These are phyloP conservation scores for Nemotelus nigrinus DNA, from an alignment of 2,888 invertebrate species.

Conservation along the genomic window DNA sequence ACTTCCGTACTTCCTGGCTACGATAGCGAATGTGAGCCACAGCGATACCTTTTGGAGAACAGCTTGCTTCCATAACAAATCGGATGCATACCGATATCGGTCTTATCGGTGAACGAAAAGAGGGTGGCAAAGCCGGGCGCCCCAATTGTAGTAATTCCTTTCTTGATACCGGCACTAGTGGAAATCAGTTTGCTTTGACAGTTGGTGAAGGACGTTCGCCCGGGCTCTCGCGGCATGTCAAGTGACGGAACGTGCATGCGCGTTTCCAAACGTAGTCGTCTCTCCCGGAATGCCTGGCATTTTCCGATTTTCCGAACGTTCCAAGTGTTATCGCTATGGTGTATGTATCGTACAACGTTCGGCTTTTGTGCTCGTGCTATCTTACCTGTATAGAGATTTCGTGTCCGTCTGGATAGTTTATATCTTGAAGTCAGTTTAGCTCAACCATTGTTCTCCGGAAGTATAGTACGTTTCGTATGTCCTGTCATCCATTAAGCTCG, in stretches of 20 bases:
- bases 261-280: conserved; percentile 5
- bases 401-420: not conserved
- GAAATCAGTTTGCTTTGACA: conserved; percentile 47
- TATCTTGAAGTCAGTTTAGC: not conserved
- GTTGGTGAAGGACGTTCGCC: conserved; percentile 44
- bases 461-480: too few relatives aligned
- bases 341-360: not conserved
- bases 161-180: conserved; percentile 23
- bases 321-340: not conserved
- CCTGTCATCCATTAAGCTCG: too few relatives aligned
- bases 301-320: conserved; percentile 4
- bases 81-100: not conserved
- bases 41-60: too few relatives aligned
- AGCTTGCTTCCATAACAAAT: not conserved
- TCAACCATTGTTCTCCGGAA: too few relatives aligned
- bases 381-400: not conserved
- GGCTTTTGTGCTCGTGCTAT: not conserved
- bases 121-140: not conserved
- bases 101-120: not conserved
- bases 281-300: conserved; percentile 9
- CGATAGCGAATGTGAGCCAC: too few relatives aligned
- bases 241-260: conserved; percentile 44
- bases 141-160: conserved; percentile 20
- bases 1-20: too few relatives aligned
- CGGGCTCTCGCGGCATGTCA: conserved; percentile 1